Conservation (phyloP, 2,797 vertebrate genomes). For the Oceanodroma leucorhoa region DNA sequence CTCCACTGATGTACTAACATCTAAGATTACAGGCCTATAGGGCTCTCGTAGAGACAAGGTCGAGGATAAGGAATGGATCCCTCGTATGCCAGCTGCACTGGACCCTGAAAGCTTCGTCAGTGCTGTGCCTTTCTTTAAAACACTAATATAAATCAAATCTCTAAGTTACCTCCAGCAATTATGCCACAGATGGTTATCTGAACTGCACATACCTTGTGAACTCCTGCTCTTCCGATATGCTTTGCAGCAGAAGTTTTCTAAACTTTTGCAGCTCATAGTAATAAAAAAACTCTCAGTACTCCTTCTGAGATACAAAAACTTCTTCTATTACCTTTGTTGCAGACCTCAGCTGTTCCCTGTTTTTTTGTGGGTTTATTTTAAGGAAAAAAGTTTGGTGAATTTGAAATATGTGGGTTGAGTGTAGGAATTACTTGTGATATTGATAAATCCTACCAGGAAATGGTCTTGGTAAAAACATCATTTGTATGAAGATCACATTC, state of each 20-base stretch:
- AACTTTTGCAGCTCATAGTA: background rate
- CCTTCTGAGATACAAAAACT: background rate
- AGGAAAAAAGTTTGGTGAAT: background rate
- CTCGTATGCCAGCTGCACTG: no score
- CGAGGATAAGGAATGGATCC: no score
- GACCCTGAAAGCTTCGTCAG: no score
- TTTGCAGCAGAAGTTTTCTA: background rate
- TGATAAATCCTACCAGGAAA: background rate
- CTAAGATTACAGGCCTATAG: no score
- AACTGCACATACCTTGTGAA: background rate
- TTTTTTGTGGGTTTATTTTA: background rate
- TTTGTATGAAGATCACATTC: background rate
- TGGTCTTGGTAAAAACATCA: background rate
- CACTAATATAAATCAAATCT: no score
- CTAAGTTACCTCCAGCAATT: no score
- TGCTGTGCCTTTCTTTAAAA: no score
- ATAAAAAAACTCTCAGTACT: background rate
- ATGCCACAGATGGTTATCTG: constrained; percentile 14
- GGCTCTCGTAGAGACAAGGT: no score
- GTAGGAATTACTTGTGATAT: background rate
- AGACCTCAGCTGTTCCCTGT: background rate
- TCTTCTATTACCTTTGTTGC: background rate
- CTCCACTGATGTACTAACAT: no score
- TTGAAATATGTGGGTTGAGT: background rate
- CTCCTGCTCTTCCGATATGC: background rate